Percentiles rank a stretch among this genome's conserved stretches.
Conservation (phyloP, 2,797 vertebrate genomes). For the Cyprinella venusta region DNA sequence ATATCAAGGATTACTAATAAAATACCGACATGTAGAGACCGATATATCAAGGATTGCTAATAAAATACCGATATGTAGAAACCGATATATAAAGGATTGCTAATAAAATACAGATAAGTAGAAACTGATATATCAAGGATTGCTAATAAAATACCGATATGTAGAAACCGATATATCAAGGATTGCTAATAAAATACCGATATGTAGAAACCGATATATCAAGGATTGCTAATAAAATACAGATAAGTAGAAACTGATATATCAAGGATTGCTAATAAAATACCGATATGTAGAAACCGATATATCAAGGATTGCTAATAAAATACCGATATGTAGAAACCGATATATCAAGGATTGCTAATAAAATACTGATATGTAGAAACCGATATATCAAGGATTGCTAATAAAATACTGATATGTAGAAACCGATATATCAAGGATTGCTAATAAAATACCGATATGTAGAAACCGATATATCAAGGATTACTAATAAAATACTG, state of each 20-base stretch:
- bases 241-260: neutral
- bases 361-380: neutral
- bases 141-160: neutral
- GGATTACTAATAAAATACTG: fast-evolving
- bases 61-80: neutral
- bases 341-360: neutral
- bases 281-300: neutral
- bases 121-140: neutral
- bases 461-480: neutral
- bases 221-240: too few species aligned
- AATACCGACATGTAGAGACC: neutral
- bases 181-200: too few species aligned
- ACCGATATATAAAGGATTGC: neutral
- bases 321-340: neutral
- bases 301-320: neutral
- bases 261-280: neutral
- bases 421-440: neutral
- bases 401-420: neutral
- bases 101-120: neutral
- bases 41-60: neutral
- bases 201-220: too few species aligned
- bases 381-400: too few species aligned
- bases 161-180: neutral
- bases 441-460: neutral
- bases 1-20: neutral